These are phyloP conservation scores for Crenuchus spilurus DNA, from an alignment of 2,797 vertebrate species.

Conservation along the genomic window DNA sequence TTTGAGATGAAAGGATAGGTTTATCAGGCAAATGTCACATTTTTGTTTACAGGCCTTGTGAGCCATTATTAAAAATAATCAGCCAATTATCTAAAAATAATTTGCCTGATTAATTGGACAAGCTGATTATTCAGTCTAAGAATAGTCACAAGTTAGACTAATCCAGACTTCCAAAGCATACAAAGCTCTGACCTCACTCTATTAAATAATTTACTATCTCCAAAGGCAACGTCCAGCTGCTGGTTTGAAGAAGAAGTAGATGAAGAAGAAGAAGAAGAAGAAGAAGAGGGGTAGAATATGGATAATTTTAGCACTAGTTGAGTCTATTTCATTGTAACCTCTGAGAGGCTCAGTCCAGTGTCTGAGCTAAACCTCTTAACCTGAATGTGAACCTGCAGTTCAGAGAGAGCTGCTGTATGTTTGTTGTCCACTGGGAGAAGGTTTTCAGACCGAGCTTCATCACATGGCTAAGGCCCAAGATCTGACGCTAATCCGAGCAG, in stretches of 20 bases:
- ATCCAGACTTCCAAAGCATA: constrained; percentile 58
- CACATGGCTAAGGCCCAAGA: constrained; percentile 54
- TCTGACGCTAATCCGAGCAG: constrained; percentile 79
- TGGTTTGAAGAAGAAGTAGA: constrained; percentile 18
- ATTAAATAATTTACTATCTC: constrained; percentile 69
- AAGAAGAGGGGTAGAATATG: not conserved
- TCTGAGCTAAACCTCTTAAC: constrained; percentile 51
- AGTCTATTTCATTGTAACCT: constrained; percentile 24
- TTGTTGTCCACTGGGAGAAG: not conserved
- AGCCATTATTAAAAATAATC: no score
- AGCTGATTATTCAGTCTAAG: no score
- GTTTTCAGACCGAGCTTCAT: constrained; percentile 25
- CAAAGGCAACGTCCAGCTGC: constrained; percentile 60
- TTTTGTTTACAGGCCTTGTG: no score
- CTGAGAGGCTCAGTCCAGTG: constrained; percentile 29
- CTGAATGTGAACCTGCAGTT: constrained; percentile 57
- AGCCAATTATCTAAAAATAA: no score
- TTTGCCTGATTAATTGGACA: no score
- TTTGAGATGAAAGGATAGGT: no score
- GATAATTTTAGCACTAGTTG: constrained; percentile 6
- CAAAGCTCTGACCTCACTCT: constrained; percentile 63
- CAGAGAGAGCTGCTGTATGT: constrained; percentile 10
- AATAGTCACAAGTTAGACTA: no score
- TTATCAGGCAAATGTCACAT: no score
- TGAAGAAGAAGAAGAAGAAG: constrained; percentile 3